phyloP scores from a whole-genome alignment of 2,888 invertebrate species.

The Nomada fucata region DNA sequence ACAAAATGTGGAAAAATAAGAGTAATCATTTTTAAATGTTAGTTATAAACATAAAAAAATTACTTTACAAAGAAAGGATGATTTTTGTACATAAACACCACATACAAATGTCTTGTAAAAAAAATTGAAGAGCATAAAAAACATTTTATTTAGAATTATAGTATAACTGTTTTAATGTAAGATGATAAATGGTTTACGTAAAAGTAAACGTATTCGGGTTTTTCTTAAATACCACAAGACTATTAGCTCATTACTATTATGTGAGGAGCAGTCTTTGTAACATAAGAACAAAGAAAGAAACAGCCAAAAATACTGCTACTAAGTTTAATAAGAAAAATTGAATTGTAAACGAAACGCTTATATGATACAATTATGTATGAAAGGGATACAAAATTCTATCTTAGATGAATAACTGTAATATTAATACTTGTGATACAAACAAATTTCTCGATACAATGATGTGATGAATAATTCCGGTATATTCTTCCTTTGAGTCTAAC shows the following conservation, averaged over 20 bases:
- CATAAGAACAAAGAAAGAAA: conserved; percentile 56
- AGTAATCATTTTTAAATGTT: conserved; percentile 72
- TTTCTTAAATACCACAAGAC: conserved; percentile 47
- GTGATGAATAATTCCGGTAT: conserved; percentile 49
- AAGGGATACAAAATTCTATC: conserved; percentile 76
- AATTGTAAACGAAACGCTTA: conserved; percentile 79
- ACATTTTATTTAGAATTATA: conserved; percentile 72
- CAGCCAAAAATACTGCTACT: conserved; percentile 70
- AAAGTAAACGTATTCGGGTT: conserved; percentile 40
- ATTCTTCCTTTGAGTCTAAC: conserved; percentile 55
- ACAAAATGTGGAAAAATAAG: conserved; percentile 66
- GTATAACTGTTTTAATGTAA: conserved; percentile 66
- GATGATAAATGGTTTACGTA: conserved; percentile 41
- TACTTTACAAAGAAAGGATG: conserved; percentile 59
- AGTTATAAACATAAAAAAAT: conserved; percentile 58
- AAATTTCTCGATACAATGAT: conserved; percentile 59
- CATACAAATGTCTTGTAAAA: conserved; percentile 70
- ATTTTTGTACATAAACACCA: conserved; percentile 72
- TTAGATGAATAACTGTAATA: conserved; percentile 71
- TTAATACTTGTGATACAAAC: conserved; percentile 78
- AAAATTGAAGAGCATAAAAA: conserved; percentile 57
- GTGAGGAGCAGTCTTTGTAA: conserved; percentile 54
- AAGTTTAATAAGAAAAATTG: conserved; percentile 68
- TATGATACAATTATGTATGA: conserved; percentile 77
- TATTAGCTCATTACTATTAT: conserved; percentile 38